A percentile compares a stretch with the other conserved stretches of the same genome.
Conservation (phyloP, 30 jellyfish, hydroid and myxozoan species). For the Calvadosia cruxmelitensis region DNA sequence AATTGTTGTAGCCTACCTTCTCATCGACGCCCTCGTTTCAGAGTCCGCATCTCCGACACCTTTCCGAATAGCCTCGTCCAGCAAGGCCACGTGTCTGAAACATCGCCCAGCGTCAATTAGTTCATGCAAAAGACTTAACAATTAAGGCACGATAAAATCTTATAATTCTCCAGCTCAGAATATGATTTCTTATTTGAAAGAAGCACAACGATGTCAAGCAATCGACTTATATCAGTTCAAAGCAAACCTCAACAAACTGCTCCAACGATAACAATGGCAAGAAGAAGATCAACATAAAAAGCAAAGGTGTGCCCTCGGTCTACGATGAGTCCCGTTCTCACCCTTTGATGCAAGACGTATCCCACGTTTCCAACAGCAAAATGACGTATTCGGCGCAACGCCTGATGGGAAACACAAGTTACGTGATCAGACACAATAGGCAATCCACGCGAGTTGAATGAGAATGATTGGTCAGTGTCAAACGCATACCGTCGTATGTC, state of each 20-base stretch:
- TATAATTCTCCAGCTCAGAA: not conserved
- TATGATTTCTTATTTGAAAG: too few species aligned
- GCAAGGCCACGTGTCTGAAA: constrained; percentile 58
- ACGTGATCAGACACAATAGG: not conserved
- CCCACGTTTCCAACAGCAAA: constrained; percentile 78
- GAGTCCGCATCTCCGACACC: constrained; percentile 95
- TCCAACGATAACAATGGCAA: too few species aligned
- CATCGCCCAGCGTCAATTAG: too few species aligned
- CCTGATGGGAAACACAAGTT: constrained; percentile 18
- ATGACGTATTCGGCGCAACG: constrained; percentile 73
- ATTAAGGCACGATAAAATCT: not conserved
- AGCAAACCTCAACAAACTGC: too few species aligned
- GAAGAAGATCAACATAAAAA: too few species aligned
- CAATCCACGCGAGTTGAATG: not conserved
- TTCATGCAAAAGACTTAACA: not conserved
- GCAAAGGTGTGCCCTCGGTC: too few species aligned
- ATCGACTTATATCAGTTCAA: too few species aligned
- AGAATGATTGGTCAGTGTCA: not conserved
- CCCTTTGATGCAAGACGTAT: constrained; percentile 70
- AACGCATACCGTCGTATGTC: constrained; percentile 64
- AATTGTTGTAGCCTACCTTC: constrained; percentile 33
- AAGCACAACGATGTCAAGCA: too few species aligned
- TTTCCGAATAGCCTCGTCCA: constrained; percentile 86
- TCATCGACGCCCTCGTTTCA: constrained; percentile 92
- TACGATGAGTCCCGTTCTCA: too few species aligned